These are phyloP conservation scores for Naja naja DNA, from an alignment of 2,113 vertebrate species.

Conservation along the genomic window DNA sequence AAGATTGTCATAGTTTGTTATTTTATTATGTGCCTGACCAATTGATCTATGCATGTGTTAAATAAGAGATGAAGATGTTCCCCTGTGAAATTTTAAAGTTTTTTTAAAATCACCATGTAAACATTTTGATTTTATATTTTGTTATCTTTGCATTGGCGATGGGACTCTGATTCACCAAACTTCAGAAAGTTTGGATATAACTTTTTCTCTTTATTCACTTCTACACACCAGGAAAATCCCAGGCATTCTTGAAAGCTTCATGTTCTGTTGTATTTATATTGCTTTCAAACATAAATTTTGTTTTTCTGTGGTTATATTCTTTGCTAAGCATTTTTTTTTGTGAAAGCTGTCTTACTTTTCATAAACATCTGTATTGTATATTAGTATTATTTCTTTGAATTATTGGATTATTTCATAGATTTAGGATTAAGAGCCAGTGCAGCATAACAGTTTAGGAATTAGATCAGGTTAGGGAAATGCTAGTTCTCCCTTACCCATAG, in stretches of 20 bases:
- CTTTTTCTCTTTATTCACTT: not conserved
- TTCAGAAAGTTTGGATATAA: not conserved
- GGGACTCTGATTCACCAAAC: not conserved
- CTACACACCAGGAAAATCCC: not conserved
- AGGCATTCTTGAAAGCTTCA: not conserved
- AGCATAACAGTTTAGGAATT: not conserved
- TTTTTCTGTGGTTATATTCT: not conserved
- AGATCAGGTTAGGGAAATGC: not conserved
- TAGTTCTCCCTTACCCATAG: not conserved
- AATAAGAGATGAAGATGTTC: constrained; percentile 3
- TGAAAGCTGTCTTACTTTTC: not conserved
- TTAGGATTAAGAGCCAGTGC: not conserved
- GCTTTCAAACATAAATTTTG: not conserved
- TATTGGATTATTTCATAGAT: not conserved
- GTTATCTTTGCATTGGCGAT: not conserved
- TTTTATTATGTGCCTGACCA: not conserved
- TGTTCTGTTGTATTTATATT: not conserved
- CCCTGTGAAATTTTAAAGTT: not conserved
- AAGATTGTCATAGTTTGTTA: not conserved
- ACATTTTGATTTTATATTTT: not conserved
- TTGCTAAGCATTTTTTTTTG: not conserved
- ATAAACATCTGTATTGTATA: not conserved
- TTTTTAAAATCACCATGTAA: not conserved
- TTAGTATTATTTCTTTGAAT: not conserved
- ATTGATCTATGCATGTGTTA: not conserved